Conservation (phyloP, 2,888 invertebrate species). For the Clostera curtula region DNA sequence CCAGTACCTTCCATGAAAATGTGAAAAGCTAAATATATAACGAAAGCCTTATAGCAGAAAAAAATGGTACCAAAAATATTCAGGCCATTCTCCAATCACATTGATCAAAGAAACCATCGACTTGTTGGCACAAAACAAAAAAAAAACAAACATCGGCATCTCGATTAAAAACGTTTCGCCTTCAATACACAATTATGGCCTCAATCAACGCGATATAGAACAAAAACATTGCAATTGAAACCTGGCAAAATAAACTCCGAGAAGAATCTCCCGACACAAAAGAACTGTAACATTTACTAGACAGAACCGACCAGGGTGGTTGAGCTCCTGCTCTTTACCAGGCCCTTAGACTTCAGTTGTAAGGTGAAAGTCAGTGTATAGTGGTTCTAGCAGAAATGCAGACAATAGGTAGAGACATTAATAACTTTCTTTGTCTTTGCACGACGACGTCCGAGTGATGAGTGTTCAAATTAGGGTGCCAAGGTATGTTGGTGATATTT, state of each 20-base stretch:
- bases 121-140: no score
- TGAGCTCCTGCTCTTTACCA: conserved; percentile 27
- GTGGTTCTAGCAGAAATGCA: conserved; percentile 46
- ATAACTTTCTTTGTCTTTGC: conserved; percentile 67
- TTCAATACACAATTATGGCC: conserved; percentile 13
- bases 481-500: conserved; percentile 17
- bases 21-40: no score
- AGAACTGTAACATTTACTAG: conserved; percentile 52
- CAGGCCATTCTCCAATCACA: no score
- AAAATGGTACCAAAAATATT: no score
- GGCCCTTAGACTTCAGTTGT: conserved; percentile 16
- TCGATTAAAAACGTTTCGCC: conserved; percentile 15
- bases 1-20: no score
- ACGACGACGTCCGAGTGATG: conserved; percentile 36
- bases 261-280: conserved; percentile 53
- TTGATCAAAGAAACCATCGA: no score
- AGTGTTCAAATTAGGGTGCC: conserved; percentile 30
- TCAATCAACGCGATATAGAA: conserved; percentile 41
- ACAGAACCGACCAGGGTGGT: conserved; percentile 34
- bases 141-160: background rate
- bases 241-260: conserved; percentile 41
- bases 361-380: conserved; percentile 26
- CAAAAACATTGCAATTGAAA: conserved; percentile 41
- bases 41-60: no score
- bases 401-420: conserved; percentile 67